Conservation (phyloP, 2,797 vertebrate genomes). For the Semaprochilodus insignis region DNA sequence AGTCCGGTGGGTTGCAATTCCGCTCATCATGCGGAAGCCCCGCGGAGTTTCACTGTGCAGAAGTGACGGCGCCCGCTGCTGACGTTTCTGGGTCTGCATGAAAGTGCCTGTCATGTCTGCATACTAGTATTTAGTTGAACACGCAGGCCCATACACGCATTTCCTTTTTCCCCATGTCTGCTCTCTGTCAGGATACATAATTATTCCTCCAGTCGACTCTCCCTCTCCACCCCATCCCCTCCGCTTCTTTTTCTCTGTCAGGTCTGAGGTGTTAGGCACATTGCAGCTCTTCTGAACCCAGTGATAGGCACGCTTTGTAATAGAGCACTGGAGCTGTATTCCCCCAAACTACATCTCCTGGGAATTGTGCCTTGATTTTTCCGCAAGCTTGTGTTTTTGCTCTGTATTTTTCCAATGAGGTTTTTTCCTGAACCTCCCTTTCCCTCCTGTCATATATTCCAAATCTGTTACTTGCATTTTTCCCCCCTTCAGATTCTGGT, state of each 20-base stretch:
- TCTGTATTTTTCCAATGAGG: constrained; percentile 44
- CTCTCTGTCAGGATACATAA: constrained; percentile 28
- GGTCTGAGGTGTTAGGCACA: constrained; percentile 40
- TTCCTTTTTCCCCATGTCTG: not conserved
- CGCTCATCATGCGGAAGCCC: too few species aligned
- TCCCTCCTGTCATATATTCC: constrained; percentile 23
- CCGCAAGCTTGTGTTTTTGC: constrained; percentile 23
- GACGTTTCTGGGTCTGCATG: constrained; percentile 36
- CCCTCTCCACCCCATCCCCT: constrained; percentile 1
- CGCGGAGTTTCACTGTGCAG: not conserved
- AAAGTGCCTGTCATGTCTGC: constrained; percentile 15
- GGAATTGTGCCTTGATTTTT: not conserved
- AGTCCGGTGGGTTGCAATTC: not conserved
- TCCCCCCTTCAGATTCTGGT: not conserved
- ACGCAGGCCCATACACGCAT: constrained; percentile 11
- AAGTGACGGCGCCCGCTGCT: not conserved
- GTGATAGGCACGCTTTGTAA: constrained; percentile 19
- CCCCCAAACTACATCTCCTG: constrained; percentile 4
- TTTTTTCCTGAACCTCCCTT: constrained; percentile 21
- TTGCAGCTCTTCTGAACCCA: constrained; percentile 14
- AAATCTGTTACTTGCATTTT: constrained; percentile 1
- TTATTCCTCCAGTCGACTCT: constrained; percentile 22
- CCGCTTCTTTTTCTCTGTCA: not conserved
- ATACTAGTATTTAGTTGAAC: constrained; percentile 16
- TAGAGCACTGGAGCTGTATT: constrained; percentile 28